These are phyloP conservation scores for Microcebus ravelobensis DNA, from an alignment of 2,113 vertebrate genomes.

Conservation along the genomic window DNA sequence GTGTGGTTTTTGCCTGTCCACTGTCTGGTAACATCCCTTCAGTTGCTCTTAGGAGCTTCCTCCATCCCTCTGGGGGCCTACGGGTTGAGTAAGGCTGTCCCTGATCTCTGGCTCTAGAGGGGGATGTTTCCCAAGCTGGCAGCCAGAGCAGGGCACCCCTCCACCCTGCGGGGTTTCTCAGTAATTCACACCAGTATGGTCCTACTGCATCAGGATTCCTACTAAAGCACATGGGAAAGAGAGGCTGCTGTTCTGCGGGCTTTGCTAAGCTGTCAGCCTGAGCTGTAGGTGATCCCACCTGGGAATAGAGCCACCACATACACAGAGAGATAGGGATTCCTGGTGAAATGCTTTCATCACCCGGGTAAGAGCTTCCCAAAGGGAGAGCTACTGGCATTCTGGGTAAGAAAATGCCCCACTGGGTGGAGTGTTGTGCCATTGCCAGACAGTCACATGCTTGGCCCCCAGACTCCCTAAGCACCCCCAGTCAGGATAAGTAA, in stretches of 20 bases:
- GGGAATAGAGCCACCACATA: neutral
- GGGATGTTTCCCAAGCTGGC: neutral
- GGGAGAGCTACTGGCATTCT: neutral
- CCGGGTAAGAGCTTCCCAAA: neutral
- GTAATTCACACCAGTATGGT: neutral
- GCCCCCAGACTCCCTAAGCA: neutral
- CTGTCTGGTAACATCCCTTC: rapidly evolving
- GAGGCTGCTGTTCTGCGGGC: rapidly evolving
- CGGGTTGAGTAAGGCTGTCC: neutral
- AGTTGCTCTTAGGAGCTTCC: rapidly evolving
- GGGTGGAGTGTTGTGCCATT: neutral
- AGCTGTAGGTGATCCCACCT: too few relatives aligned
- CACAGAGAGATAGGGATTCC: neutral
- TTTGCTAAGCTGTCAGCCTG: rapidly evolving
- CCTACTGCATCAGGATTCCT: neutral
- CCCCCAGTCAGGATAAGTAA: neutral
- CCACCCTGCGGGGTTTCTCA: neutral
- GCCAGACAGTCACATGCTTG: neutral
- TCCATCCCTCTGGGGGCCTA: neutral
- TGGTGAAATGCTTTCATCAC: too few relatives aligned
- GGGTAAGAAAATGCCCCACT: neutral
- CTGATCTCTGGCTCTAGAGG: neutral
- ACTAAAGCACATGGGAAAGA: neutral
- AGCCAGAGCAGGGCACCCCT: neutral
- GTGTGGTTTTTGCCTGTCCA: neutral